A percentile compares a stretch with the other conserved stretches of the same genome.
These are phyloP conservation scores for Chionis minor DNA, from an alignment of 2,113 vertebrate genomes.

Conservation along the genomic window DNA sequence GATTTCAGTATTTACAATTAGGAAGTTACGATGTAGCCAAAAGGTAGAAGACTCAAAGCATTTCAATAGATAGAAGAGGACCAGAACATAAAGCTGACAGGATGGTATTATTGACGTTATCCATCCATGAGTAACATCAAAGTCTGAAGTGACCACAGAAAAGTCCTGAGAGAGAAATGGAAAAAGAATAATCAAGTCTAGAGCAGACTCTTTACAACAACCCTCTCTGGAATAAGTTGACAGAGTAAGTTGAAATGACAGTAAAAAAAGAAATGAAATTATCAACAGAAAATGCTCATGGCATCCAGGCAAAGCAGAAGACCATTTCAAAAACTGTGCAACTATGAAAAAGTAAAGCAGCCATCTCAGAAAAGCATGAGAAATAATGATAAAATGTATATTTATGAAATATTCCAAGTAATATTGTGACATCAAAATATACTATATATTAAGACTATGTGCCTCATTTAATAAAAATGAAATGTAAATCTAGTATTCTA, in stretches of 20 bases:
- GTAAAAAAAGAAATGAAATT: background rate
- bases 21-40: background rate
- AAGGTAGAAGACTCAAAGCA: conserved; percentile 35
- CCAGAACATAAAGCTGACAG: conserved; percentile 41
- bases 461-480: background rate
- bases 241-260: background rate
- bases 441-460: background rate
- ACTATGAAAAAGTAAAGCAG: background rate
- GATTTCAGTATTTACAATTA: conserved; percentile 32
- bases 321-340: background rate
- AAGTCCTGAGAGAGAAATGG: conserved; percentile 23
- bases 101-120: conserved; percentile 26
- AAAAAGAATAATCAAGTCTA: conserved; percentile 24
- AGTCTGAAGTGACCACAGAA: conserved; percentile 41
- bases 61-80: conserved; percentile 39
- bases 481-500: background rate
- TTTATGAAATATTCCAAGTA: background rate
- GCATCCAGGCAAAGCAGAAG: background rate
- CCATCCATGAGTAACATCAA: conserved; percentile 23
- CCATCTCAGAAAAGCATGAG: background rate
- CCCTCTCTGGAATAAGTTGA: background rate
- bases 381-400: background rate
- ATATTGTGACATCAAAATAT: background rate
- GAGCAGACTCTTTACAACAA: background rate
- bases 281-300: background rate